These are phyloP conservation scores for Glyphotaelius pellucidus DNA, from an alignment of 2,888 invertebrate genomes.

Conservation along the genomic window DNA sequence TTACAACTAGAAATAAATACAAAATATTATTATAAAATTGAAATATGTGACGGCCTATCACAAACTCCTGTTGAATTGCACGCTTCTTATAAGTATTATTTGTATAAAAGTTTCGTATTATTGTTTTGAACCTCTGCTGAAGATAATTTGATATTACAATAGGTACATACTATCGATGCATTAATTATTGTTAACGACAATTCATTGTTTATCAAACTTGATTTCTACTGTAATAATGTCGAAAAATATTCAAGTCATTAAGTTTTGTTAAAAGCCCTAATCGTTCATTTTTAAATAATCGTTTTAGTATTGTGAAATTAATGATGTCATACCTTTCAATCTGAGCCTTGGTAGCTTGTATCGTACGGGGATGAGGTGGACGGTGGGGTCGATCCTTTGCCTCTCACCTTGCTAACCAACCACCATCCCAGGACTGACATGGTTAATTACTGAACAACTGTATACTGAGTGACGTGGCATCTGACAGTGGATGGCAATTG, in stretches of 20 bases:
- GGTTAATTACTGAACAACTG: neutral
- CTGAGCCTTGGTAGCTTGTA: neutral
- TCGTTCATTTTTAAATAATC: neutral
- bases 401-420: neutral
- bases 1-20: conserved; percentile 52
- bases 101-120: conserved; percentile 6
- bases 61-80: conserved; percentile 53
- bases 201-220: neutral
- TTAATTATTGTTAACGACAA: neutral
- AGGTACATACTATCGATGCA: neutral
- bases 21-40: conserved; percentile 46
- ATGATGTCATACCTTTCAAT: neutral
- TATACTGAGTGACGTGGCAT: conserved; percentile 5
- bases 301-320: neutral
- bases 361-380: neutral
- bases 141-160: conserved; percentile 29
- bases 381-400: neutral
- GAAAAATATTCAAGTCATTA: neutral
- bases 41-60: conserved; percentile 58
- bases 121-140: conserved; percentile 27
- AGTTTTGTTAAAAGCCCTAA: neutral
- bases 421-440: neutral
- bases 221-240: neutral
- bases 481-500: conserved; percentile 13
- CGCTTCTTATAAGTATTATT: conserved; percentile 46